phyloP scores from a whole-genome alignment of 2,113 vertebrate genomes.

The Pangasianodon hypophthalmus region DNA sequence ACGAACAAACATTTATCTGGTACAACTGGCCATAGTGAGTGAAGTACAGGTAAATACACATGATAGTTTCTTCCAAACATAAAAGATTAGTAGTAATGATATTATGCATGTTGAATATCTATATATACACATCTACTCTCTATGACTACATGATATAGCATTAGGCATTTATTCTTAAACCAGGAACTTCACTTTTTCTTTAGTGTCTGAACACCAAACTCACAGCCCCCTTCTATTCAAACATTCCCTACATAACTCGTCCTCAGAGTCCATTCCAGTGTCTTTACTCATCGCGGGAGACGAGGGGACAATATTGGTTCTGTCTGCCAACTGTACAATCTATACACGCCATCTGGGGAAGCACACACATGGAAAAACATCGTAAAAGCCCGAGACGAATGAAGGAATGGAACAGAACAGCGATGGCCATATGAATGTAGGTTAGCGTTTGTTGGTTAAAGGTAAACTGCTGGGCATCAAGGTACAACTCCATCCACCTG shows the following conservation, averaged over 20 bases:
- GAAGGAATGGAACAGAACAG: neutral
- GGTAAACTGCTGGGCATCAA: neutral
- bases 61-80: neutral
- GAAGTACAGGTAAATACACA: neutral
- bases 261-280: neutral
- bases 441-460: neutral
- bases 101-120: neutral
- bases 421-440: neutral
- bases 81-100: neutral
- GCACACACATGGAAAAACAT: neutral
- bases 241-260: slow-evolving; percentile 39
- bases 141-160: too few relatives aligned
- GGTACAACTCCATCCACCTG: neutral
- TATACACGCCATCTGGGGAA: slow-evolving; percentile 22
- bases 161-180: neutral
- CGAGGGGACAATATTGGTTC: slow-evolving; percentile 51
- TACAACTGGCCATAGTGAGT: neutral
- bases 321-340: slow-evolving; percentile 39
- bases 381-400: neutral
- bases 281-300: neutral
- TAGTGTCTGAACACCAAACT: neutral
- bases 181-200: neutral
- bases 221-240: slow-evolving; percentile 21
- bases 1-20: neutral
- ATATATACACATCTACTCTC: neutral